Evolutionary conservation across 2,888 invertebrate species (phyloP).

Genomic region (Drosophila monieri): DNA sequence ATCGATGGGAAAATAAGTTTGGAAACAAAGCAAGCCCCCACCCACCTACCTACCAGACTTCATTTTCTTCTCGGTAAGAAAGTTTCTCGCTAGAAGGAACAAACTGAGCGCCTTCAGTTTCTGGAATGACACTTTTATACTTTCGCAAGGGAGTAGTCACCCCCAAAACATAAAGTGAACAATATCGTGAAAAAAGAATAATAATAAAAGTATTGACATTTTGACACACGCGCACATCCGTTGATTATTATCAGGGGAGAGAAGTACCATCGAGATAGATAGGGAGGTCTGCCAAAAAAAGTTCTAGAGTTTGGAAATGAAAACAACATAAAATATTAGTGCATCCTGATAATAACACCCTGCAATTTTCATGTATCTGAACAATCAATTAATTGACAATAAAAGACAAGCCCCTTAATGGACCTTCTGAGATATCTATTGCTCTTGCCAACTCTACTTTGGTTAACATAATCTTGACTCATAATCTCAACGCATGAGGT

Average conservation of each 20-base stretch:
- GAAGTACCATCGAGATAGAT: constrained; percentile 6
- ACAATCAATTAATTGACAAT: background rate
- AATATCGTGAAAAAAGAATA: constrained; percentile 27
- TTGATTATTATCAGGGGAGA: constrained; percentile 56
- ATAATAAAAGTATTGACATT: constrained; percentile 37
- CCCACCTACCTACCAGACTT: constrained; percentile 56
- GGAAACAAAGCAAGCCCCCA: constrained; percentile 1
- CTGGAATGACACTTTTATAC: constrained; percentile 34
- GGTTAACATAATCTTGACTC: background rate
- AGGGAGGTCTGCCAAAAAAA: background rate
- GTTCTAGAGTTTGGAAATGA: background rate
- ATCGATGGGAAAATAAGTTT: constrained; percentile 21
- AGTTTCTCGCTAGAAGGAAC: constrained; percentile 40
- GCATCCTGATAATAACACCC: constrained; percentile 30
- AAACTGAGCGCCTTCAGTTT: constrained; percentile 29
- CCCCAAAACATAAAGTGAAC: constrained; percentile 19
- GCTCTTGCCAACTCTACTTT: background rate
- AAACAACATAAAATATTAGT: constrained; percentile 3
- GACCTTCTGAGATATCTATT: background rate
- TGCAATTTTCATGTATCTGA: constrained; percentile 2
- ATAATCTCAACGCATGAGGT: too few relatives aligned
- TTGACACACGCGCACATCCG: constrained; percentile 46
- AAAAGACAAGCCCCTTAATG: background rate
- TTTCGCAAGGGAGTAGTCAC: constrained; percentile 4
- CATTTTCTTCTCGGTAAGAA: constrained; percentile 54